phyloP scores from a whole-genome alignment of 1,140 invertebrate genomes.

The Phymorhynchus buccinoides region DNA sequence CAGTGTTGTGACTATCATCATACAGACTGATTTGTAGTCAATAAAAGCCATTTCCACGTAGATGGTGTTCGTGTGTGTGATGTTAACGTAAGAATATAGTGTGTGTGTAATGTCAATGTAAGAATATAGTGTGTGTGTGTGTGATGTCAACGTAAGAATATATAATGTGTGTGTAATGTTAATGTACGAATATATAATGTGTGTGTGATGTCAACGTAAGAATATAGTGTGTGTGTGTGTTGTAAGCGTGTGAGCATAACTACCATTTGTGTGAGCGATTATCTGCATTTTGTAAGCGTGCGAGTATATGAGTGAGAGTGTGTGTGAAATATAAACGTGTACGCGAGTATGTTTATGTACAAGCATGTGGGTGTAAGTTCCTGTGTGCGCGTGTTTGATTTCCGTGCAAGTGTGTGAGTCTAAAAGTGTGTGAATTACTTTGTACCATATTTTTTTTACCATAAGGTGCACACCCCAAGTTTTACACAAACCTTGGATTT shows the following conservation, averaged over 20 bases:
- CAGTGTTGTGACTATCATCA: conserved; percentile 10
- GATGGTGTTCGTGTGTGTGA: background rate
- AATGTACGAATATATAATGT: background rate
- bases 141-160: too few species aligned
- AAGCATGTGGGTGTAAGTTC: background rate
- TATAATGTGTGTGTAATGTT: background rate
- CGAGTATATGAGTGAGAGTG: background rate
- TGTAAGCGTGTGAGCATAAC: background rate
- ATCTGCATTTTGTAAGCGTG: background rate
- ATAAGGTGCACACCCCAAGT: too few species aligned
- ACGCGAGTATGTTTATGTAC: too few species aligned
- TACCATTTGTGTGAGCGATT: background rate
- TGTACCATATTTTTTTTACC: too few species aligned
- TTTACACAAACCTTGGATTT: too few species aligned
- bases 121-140: background rate
- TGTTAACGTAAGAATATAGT: too few species aligned
- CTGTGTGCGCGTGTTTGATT: background rate
- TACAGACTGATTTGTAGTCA: conserved; percentile 33
- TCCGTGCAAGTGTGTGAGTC: background rate
- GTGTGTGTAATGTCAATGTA: background rate
- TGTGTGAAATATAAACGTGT: background rate
- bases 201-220: background rate
- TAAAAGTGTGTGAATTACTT: too few species aligned
- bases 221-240: background rate
- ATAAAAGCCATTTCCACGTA: conserved; percentile 41